Conservation (phyloP, 2,888 invertebrate genomes). For the Cerastis rubricosa region DNA sequence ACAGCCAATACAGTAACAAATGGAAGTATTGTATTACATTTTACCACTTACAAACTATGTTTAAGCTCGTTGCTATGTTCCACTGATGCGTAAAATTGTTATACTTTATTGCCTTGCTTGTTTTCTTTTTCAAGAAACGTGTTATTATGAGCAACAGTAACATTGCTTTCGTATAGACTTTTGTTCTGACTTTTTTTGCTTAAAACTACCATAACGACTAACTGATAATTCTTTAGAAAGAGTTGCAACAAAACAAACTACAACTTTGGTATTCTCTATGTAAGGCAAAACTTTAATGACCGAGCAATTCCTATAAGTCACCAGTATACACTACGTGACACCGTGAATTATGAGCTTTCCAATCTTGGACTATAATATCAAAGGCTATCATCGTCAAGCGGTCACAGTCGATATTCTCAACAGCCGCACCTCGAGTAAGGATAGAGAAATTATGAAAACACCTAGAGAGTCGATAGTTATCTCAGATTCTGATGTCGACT, state of each 20-base stretch:
- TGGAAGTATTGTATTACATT: slow-evolving; percentile 83
- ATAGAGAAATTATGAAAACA: slow-evolving; percentile 85
- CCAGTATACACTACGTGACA: slow-evolving; percentile 18
- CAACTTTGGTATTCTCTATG: slow-evolving; percentile 8
- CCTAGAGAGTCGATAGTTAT: slow-evolving; percentile 84
- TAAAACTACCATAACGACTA: slow-evolving; percentile 13
- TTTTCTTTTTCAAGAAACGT: slow-evolving; percentile 65
- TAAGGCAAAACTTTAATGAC: slow-evolving; percentile 20
- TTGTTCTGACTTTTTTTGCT: slow-evolving; percentile 45
- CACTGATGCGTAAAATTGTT: slow-evolving; percentile 75
- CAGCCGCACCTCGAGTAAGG: slow-evolving; percentile 74
- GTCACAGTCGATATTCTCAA: slow-evolving; percentile 66
- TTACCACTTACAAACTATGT: slow-evolving; percentile 75
- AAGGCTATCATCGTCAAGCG: slow-evolving; percentile 52
- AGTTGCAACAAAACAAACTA: slow-evolving; percentile 9
- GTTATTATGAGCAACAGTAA: slow-evolving; percentile 67
- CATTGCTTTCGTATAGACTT: slow-evolving; percentile 42
- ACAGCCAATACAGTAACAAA: slow-evolving; percentile 79
- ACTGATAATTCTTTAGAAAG: slow-evolving; percentile 33
- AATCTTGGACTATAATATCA: slow-evolving; percentile 48
- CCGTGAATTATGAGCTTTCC: slow-evolving; percentile 50
- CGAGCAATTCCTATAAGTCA: slow-evolving; percentile 10
- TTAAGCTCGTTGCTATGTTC: slow-evolving; percentile 76
- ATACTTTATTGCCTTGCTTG: slow-evolving; percentile 71
- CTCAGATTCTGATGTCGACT: slow-evolving; percentile 80